A percentile compares a stretch with the other conserved stretches of the same genome.
phyloP scores from a whole-genome alignment of 2,113 vertebrate genomes.

The Microtus montanus region DNA sequence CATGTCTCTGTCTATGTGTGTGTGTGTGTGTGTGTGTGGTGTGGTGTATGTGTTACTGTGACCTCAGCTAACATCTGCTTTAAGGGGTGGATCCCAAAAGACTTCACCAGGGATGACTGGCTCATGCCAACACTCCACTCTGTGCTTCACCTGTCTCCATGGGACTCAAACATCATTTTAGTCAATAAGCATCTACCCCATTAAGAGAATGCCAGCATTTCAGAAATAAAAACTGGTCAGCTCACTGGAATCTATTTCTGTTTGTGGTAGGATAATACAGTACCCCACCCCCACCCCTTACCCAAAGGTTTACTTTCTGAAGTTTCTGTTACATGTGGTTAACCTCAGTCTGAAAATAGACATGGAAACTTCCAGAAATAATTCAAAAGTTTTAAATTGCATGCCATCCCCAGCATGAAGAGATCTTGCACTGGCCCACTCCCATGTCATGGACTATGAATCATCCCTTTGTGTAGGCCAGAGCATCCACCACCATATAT shows the following conservation, averaged over 20 bases:
- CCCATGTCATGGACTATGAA: neutral
- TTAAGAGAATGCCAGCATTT: neutral
- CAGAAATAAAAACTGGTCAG: neutral
- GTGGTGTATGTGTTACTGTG: neutral
- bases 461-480: neutral
- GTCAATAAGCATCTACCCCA: neutral
- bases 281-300: neutral
- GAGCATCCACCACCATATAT: neutral
- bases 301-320: conserved; percentile 4
- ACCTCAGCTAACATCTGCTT: neutral
- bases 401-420: neutral
- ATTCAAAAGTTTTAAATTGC: neutral
- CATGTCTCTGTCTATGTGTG: neutral
- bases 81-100: neutral
- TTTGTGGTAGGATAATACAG: neutral
- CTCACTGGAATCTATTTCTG: conserved; percentile 9
- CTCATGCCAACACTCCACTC: neutral
- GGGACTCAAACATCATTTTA: neutral
- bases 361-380: conserved; percentile 32
- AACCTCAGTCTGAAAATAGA: conserved; percentile 14
- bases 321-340: conserved; percentile 22
- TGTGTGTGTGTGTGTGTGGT: neutral
- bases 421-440: neutral
- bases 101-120: too few relatives aligned
- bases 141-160: neutral